phyloP scores from a whole-genome alignment of 2,888 invertebrate species.

The Oscheius sp. region DNA sequence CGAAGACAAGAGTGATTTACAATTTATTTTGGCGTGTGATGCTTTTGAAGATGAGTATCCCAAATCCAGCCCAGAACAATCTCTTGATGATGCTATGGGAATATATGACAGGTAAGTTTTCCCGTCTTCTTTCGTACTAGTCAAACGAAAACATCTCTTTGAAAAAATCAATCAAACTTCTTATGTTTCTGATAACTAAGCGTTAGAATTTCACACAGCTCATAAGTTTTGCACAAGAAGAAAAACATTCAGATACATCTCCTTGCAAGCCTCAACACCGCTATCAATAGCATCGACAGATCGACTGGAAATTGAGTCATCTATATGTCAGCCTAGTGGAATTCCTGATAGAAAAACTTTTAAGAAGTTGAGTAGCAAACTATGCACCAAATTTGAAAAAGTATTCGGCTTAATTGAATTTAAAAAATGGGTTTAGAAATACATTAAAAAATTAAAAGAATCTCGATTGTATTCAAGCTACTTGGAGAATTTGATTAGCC shows the following conservation, averaged over 20 bases:
- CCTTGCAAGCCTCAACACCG: conserved; percentile 5
- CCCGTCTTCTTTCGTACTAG: neutral
- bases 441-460: neutral
- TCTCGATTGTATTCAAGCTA: neutral
- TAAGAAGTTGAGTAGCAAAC: neutral
- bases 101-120: conserved; percentile 26
- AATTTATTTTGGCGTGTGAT: conserved; percentile 20
- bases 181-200: too few relatives aligned
- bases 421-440: neutral
- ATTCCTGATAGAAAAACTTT: neutral
- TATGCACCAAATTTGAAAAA: neutral
- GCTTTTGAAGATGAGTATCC: conserved; percentile 14
- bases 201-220: too few relatives aligned
- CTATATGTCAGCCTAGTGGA: conserved; percentile 9
- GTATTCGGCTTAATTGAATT: neutral
- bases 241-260: conserved; percentile 8
- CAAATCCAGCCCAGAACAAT: neutral
- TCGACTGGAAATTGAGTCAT: conserved; percentile 3
- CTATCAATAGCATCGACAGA: neutral
- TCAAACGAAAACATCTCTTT: too few relatives aligned
- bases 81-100: conserved; percentile 9
- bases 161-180: too few relatives aligned
- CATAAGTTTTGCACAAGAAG: neutral
- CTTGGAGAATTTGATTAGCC: neutral
- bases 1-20: conserved; percentile 1